Evolutionary conservation across 1,140 invertebrate species (phyloP), one percentile per base, ranked within the genome.

Genomic region (Drosophila rhopaloa): DNA sequence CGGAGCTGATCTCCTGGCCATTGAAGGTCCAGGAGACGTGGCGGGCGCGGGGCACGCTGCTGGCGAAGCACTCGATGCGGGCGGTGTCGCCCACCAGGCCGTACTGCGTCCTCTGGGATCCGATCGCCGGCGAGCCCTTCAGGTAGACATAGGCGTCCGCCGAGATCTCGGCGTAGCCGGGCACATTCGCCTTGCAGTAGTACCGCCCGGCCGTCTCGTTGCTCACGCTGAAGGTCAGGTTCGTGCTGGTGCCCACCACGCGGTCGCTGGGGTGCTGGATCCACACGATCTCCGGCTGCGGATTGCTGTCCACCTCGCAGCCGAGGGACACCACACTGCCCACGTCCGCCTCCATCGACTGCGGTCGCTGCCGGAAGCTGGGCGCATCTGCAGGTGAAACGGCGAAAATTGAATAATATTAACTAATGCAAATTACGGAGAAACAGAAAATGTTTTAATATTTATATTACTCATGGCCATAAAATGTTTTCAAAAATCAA

Each of bases 1-100:
- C 88, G 0, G 92, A 89, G 92, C 97, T 96, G 48, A 98, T 96
- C 92, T 97, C 96, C 83, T 95, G 95, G 14, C 96, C 97, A 79
- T 96, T 95, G 90, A 96, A 97, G 9, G 95, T 96, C 97, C 97
- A 98, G 8, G 95, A 93, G 35, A 98, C 96, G 61, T 95, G 94
- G 51, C 97, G 95, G 7, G 98, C 97, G 76, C 95, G 95, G 7
- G 98, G 98, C 59, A 99, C 96, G 14, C 97, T 96, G 89, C 96
- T 95, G 5, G 97, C 97, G 29, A 95, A 95, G 93, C 98, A 99
- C 93, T 98, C 97, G 10, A 99, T 95, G 84, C 96, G 94, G 1
- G 97, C 96, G 6, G 95, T 95, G 80, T 97, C 96, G 0, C 96
- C 96, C 91, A 95, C 94, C 10, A 95, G 93, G 1, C 97, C 97